Conservation (phyloP, 37 sponge, comb jelly and placozoan genomes). For the Theonella swinhoei region DNA sequence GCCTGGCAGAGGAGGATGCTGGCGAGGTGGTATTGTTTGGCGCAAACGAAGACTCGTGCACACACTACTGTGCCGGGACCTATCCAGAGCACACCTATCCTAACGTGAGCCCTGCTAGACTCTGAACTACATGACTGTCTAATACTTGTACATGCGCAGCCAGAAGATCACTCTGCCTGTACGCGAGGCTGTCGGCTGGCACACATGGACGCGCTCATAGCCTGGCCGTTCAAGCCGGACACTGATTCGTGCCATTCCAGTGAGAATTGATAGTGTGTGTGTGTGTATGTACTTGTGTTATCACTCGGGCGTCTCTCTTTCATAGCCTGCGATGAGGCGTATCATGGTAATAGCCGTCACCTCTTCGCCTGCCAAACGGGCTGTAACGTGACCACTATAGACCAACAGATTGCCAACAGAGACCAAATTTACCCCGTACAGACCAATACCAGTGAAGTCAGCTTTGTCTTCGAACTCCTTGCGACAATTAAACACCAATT, state of each 20-base stretch:
- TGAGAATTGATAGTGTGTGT: background rate
- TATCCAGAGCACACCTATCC: constrained; percentile 63
- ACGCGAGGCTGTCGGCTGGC: constrained; percentile 34
- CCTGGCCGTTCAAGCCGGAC: constrained; percentile 1
- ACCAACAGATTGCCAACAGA: background rate
- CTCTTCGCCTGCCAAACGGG: constrained; percentile 32
- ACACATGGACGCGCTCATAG: constrained; percentile 28
- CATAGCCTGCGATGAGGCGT: constrained; percentile 39
- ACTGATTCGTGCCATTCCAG: background rate
- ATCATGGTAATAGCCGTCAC: background rate
- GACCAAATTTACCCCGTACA: background rate
- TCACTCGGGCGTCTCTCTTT: background rate
- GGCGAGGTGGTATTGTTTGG: background rate
- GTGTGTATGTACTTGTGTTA: background rate
- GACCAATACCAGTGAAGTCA: background rate
- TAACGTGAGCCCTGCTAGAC: constrained; percentile 9
- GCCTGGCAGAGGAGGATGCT: background rate
- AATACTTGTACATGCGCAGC: too few relatives aligned
- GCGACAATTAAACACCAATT: background rate
- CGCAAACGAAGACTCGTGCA: background rate
- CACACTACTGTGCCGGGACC: constrained; percentile 18
- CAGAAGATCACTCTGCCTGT: constrained; percentile 27
- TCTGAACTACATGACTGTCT: too few relatives aligned
- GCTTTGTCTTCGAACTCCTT: background rate
- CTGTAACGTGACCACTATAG: constrained; percentile 21